Conservation (phyloP, 1,140 invertebrate genomes). For the Caenorhabditis elegans region DNA sequence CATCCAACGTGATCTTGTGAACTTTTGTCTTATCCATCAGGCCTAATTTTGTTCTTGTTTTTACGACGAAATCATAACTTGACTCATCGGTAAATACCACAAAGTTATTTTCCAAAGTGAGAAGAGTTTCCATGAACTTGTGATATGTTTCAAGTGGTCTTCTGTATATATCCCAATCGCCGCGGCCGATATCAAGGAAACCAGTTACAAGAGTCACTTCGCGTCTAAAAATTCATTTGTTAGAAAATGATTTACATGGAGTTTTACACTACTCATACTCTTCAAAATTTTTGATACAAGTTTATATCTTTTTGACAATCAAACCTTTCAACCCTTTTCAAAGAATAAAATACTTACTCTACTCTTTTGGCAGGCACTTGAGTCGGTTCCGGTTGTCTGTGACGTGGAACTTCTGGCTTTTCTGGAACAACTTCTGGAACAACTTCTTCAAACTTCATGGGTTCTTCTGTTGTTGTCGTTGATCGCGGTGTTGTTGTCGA, state of each 20-base stretch:
- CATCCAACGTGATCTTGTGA: conserved; percentile 46
- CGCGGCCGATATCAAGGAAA: conserved; percentile 56
- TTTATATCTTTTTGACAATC: too few relatives aligned
- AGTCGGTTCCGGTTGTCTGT: neutral
- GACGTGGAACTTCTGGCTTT: neutral
- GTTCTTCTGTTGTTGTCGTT: neutral
- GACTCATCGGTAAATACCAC: conserved; percentile 60
- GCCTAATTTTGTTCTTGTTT: conserved; percentile 50
- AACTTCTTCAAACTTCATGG: neutral
- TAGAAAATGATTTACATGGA: too few relatives aligned
- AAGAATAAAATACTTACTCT: neutral
- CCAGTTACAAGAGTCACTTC: conserved; percentile 55
- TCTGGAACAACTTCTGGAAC: neutral
- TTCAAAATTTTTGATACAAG: too few relatives aligned
- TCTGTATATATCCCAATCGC: conserved; percentile 50
- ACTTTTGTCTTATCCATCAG: conserved; percentile 55
- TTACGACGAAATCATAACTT: conserved; percentile 57
- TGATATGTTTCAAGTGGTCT: conserved; percentile 59
- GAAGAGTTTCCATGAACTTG: conserved; percentile 56
- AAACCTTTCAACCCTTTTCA: too few relatives aligned
- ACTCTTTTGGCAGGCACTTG: neutral
- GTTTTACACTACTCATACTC: too few relatives aligned
- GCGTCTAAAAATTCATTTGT: neutral
- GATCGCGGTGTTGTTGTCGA: neutral
- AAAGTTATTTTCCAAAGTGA: conserved; percentile 58